A percentile compares a stretch with the other conserved stretches of the same genome.
These are phyloP conservation scores for Oryzias celebensis DNA, from an alignment of 2,113 vertebrate species.

Conservation along the genomic window DNA sequence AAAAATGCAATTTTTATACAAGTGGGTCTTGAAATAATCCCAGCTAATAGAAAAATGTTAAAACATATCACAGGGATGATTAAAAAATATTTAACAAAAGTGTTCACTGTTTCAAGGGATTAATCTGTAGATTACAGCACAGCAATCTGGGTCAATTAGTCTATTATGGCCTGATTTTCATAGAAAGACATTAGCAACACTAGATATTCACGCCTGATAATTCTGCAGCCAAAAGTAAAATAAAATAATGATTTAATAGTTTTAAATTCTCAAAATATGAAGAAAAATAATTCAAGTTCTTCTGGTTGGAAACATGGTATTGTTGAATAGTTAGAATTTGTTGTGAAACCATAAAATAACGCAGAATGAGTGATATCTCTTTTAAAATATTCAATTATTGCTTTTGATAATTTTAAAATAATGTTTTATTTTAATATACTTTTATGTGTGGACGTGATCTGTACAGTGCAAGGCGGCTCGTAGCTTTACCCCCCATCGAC, in stretches of 20 bases:
- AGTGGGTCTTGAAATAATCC: too few species aligned
- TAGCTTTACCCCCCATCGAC: conserved; percentile 29
- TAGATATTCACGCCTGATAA: background rate
- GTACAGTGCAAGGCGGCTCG: conserved; percentile 16
- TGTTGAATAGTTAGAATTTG: too few species aligned
- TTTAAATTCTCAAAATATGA: too few species aligned
- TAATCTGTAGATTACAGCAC: conserved; percentile 71
- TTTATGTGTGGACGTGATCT: background rate
- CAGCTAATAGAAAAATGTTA: background rate
- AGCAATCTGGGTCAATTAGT: conserved; percentile 65
- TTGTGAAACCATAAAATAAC: too few species aligned
- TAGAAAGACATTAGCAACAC: background rate
- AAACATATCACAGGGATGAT: conserved; percentile 26
- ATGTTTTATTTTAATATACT: background rate
- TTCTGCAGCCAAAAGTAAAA: too few species aligned
- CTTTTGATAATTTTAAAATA: too few species aligned
- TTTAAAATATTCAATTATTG: too few species aligned
- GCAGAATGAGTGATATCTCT: too few species aligned
- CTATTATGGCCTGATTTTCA: conserved; percentile 25
- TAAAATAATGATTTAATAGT: too few species aligned
- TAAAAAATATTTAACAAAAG: conserved; percentile 42
- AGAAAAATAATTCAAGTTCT: too few species aligned
- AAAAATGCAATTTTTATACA: too few species aligned
- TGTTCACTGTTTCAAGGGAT: conserved; percentile 44
- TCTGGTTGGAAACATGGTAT: too few species aligned